These are phyloP conservation scores for Columbina picui DNA, from an alignment of 2,113 vertebrate species.

Conservation along the genomic window DNA sequence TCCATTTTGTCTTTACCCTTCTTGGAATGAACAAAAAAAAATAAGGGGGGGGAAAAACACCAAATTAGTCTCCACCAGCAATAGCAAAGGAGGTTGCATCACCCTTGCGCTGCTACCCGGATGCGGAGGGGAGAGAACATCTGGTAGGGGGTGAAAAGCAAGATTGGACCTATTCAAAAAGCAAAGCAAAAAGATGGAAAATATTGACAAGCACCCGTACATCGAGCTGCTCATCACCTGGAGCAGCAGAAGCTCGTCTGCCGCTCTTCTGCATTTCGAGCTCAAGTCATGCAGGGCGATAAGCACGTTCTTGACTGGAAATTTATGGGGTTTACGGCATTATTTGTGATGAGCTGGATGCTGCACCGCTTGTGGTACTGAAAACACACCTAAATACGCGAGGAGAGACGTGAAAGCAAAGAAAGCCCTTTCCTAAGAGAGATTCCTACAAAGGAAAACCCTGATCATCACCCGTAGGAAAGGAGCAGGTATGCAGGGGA, in stretches of 20 bases:
- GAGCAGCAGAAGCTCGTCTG: not conserved
- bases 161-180: constrained; percentile 16
- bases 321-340: not conserved
- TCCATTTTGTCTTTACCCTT: constrained; percentile 79
- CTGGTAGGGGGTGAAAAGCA: not conserved
- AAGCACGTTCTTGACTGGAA: not conserved
- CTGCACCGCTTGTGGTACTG: not conserved
- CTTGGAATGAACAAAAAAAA: constrained; percentile 60
- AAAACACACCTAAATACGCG: not conserved
- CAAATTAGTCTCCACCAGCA: constrained; percentile 3
- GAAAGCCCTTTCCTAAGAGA: not conserved
- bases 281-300: accelerated
- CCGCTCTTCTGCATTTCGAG: not conserved
- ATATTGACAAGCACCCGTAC: constrained; percentile 16
- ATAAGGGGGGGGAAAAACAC: not conserved
- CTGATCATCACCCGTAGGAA: accelerated
- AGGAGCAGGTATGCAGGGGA: accelerated
- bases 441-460: not conserved
- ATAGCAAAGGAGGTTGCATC: constrained; percentile 56
- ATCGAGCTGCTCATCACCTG: not conserved
- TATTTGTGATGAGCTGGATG: not conserved
- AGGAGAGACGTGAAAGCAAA: not conserved
- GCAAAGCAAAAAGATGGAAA: constrained; percentile 40
- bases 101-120: not conserved
- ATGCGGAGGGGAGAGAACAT: not conserved